Conservation (phyloP, 2,113 vertebrate species). For the Burhinus oedicnemus region DNA sequence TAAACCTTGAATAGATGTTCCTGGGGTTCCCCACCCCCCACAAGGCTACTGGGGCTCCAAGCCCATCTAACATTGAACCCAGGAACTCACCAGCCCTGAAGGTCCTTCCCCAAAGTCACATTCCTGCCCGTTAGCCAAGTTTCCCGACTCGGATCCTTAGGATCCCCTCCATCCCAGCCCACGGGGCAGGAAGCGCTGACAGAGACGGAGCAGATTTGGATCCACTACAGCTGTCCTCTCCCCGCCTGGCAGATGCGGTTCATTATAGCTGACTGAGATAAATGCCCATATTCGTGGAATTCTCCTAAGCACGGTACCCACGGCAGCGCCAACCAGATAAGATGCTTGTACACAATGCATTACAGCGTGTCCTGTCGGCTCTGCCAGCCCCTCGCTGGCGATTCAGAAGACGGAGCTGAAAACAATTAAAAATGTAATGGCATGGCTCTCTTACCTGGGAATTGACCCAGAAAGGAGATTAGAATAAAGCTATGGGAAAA, state of each 20-base stretch:
- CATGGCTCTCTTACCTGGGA: conserved; percentile 2
- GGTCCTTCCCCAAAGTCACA: not conserved
- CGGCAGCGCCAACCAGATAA: not conserved
- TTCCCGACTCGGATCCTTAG: accelerated
- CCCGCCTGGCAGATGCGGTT: conserved; percentile 11
- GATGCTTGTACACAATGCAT: not conserved
- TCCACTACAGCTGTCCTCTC: conserved; percentile 1
- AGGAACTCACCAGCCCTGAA: not conserved
- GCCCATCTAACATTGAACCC: not conserved
- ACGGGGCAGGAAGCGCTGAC: accelerated
- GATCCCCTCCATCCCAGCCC: not conserved
- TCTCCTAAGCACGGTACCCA: not conserved
- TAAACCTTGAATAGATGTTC: not conserved
- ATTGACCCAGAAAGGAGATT: conserved; percentile 27
- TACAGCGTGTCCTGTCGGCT: not conserved
- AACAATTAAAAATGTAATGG: conserved; percentile 10
- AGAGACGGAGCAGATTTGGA: conserved; percentile 20
- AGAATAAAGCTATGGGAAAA: not conserved
- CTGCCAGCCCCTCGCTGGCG: not conserved
- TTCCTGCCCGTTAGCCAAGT: not conserved
- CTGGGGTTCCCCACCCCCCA: not conserved
- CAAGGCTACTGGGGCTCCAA: not conserved
- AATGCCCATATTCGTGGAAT: conserved; percentile 12
- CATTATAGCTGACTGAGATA: conserved; percentile 34
- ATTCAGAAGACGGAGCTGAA: not conserved